A percentile compares a stretch with the other conserved stretches of the same genome.
Evolutionary conservation across 2,113 vertebrate species (phyloP).

Genomic region (Leuciscus idus): DNA sequence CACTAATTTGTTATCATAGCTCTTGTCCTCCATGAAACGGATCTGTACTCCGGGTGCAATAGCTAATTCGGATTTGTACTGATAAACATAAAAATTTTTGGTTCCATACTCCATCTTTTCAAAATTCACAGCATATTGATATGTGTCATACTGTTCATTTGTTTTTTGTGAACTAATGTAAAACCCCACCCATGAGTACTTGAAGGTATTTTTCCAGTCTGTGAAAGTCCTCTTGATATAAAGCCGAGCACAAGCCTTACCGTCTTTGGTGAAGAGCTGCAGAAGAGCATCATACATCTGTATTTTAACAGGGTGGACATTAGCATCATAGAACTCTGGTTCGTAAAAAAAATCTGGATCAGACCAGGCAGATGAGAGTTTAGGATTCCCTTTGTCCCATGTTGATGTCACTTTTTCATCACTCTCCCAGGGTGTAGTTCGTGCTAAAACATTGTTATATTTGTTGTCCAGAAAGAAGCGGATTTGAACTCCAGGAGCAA

Average conservation of each 20-base stretch:
- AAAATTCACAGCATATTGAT: neutral
- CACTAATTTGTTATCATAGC: neutral
- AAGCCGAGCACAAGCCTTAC: slow-evolving; percentile 5
- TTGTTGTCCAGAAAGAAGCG: neutral
- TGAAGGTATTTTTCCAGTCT: neutral
- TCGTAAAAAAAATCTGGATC: neutral
- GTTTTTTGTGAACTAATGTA: neutral
- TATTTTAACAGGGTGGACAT: neutral
- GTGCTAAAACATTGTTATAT: neutral
- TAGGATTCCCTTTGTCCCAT: neutral
- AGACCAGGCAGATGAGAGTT: neutral
- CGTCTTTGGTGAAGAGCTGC: neutral
- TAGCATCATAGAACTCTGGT: neutral
- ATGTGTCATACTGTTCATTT: neutral
- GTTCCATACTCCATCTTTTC: no score
- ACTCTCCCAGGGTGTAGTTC: neutral
- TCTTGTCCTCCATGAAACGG: neutral
- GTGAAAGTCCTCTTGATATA: slow-evolving; percentile 9
- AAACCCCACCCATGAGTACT: slow-evolving; percentile 30
- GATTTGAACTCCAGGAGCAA: neutral
- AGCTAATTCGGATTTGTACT: neutral
- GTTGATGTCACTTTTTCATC: neutral
- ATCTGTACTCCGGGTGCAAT: neutral
- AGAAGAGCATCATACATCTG: neutral
- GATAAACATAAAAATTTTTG: neutral